Base-by-base conservation (phyloP, 2,888 invertebrate species). In the Abscondita cerata region DNA sequence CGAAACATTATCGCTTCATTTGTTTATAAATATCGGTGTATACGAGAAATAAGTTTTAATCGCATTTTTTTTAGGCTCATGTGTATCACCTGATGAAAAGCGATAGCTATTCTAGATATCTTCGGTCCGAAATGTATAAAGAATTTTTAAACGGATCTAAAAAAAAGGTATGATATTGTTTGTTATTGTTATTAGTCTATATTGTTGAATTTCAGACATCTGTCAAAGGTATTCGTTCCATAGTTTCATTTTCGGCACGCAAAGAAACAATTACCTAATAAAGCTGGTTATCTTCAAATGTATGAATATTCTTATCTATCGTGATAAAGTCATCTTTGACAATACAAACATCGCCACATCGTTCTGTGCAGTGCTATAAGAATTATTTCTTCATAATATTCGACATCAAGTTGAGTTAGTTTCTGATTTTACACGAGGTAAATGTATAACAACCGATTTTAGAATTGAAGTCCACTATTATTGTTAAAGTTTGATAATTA, bases 61-160 rank as follows among this genome's bases (percentile, higher is more conserved):
- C 11, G 9, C 3, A 44, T 55, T 19, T 65, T 59, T 76, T 82
- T 9, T 84, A 96, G 96, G 94, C 96, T 5, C 99, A 99, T 82
- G 98, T 99, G 36, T 99, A 98, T 81, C 96, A 98, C 77, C 85
- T 99, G 72, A 99, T 99, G 99, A 98, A 98, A 80, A 96, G 95
- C 69, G 99, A 99, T 83, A 97, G 96, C 77, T 99, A 99, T 79
- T 97, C 97, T 55, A 87, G 99, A 71, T 99, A 98, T 79, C 85
- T 99, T 54, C 90, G 99, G 68, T 98, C 98, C 0, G 98, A 98
- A 73, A 95, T 97, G 93, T 99, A 98, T 83, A 97, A 97, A 86
- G 98, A 98, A 73, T 95, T 93, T 78, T 84, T 98, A 64, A 96
- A 93, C 80, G 95, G 95, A 69, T 93, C 96, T 68, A 95, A 96